phyloP scores from a whole-genome alignment of 2,888 invertebrate species.

The Mythimna albipuncta region DNA sequence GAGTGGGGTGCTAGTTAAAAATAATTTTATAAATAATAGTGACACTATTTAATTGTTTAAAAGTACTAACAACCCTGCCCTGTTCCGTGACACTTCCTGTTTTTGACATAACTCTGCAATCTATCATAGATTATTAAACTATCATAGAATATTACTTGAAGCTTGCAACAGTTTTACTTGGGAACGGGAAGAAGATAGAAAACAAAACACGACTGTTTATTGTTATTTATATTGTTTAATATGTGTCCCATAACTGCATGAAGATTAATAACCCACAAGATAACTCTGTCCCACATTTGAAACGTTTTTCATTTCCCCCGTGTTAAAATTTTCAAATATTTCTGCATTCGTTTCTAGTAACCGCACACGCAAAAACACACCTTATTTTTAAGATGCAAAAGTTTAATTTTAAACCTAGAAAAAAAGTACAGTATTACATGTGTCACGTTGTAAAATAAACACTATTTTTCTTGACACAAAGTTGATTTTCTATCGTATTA shows the following conservation, averaged over 20 bases:
- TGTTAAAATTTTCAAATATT: conserved; percentile 66
- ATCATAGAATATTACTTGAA: not conserved
- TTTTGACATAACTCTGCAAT: no score
- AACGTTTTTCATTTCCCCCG: conserved; percentile 63
- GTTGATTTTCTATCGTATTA: conserved; percentile 45
- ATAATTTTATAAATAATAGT: no score
- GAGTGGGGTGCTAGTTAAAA: no score
- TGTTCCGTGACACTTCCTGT: no score
- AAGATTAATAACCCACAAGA: conserved; percentile 59
- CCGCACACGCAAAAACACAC: conserved; percentile 9
- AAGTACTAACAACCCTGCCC: no score
- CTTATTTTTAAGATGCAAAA: not conserved
- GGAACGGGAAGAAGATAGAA: not conserved
- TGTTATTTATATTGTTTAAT: conserved; percentile 49
- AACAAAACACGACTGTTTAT: conserved; percentile 20
- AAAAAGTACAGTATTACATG: conserved; percentile 19
- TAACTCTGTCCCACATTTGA: conserved; percentile 54
- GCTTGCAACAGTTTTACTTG: not conserved
- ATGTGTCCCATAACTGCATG: conserved; percentile 53
- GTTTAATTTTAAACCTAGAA: conserved; percentile 38
- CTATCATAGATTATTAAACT: no score
- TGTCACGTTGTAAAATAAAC: conserved; percentile 28
- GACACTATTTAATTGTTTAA: no score
- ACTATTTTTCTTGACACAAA: conserved; percentile 22
- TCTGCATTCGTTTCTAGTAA: conserved; percentile 46